Base-by-base conservation (phyloP, 2,797 vertebrate species). In the Eidolon dupreanum region DNA sequence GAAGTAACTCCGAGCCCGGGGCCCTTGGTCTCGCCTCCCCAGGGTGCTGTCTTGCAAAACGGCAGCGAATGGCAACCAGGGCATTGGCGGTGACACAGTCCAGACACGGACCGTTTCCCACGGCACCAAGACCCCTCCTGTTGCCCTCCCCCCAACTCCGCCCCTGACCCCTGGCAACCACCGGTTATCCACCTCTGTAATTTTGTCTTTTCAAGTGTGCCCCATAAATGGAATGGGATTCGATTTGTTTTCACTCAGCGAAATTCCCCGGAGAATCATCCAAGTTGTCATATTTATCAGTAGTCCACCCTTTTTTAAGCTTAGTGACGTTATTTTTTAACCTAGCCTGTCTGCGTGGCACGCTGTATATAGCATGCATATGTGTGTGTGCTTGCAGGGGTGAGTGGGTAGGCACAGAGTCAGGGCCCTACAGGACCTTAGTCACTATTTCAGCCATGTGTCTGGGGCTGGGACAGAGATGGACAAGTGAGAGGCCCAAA, bases 51-150 rank as follows among this genome's bases (percentile, higher is more conserved):
- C 70, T 71, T 3, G 20, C 26, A 78, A 7, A 57, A 28, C 28
- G 19, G 0, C 2, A 1, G n/a, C 33, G 6, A 2, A 3, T 46
- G 66, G 4, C 6, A 13, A 0, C 31, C 28, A 9, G 43, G 49
- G 8, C n/a, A 0, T 9, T 2, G 19, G 43, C n/a, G 17, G 24
- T 1, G 26, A 31, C 17, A 0, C 4, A 5, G n/a, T 28, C 3
- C n/a, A 43, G 43, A 43, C 0, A 2, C 3, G 6, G 55, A n/a
- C 10, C 20, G 16, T n/a, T 5, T 11, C 53, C 2, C 2, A 5
- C 10, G 5, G 0, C 38, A 9, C 12, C 19, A 24, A 36, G 26
- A 6, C 1, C 38, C 13, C 17, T 63, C 26, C 24, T 3, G 0
- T 5, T 5, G 20, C 31, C 33, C 6, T 12, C 15, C 22, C 8